A percentile compares a stretch with the other conserved stretches of the same genome.
phyloP scores from a whole-genome alignment of 2,888 invertebrate genomes.

The Caenorhabditis uteleia region DNA sequence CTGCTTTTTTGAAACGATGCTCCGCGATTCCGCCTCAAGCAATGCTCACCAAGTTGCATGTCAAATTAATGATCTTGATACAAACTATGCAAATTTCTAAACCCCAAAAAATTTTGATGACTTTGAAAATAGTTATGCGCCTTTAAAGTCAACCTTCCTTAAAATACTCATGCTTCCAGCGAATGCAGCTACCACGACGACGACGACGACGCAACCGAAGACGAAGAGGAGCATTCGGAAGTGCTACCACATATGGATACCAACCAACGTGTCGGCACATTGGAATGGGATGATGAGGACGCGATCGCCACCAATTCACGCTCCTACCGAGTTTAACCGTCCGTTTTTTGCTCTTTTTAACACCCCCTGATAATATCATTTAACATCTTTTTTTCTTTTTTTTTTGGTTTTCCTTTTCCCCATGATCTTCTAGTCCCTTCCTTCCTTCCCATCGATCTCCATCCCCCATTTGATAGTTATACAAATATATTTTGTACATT shows the following conservation, averaged over 20 bases:
- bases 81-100: slow-evolving; percentile 2
- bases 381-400: slow-evolving; percentile 14
- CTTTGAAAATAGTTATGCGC: not conserved
- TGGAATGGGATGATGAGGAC: slow-evolving; percentile 76
- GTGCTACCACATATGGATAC: slow-evolving; percentile 49
- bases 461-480: no score
- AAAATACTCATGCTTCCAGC: slow-evolving; percentile 35
- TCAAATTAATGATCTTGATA: no score
- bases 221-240: slow-evolving; percentile 31
- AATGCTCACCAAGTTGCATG: no score
- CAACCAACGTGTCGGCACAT: slow-evolving; percentile 64
- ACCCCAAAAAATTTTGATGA: not conserved
- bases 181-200: slow-evolving; percentile 61
- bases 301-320: slow-evolving; percentile 46
- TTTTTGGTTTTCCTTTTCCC: slow-evolving; percentile 4
- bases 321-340: slow-evolving; percentile 50
- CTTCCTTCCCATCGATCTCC: no score
- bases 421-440: slow-evolving; percentile 1
- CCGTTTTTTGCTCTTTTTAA: not conserved
- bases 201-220: slow-evolving; percentile 55
- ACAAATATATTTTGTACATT: no score
- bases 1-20: no score
- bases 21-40: no score
- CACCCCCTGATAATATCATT: slow-evolving; percentile 3
- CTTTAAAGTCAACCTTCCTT: not conserved